phyloP scores from a whole-genome alignment of 1,140 invertebrate genomes.

The Papilio dardanus region DNA sequence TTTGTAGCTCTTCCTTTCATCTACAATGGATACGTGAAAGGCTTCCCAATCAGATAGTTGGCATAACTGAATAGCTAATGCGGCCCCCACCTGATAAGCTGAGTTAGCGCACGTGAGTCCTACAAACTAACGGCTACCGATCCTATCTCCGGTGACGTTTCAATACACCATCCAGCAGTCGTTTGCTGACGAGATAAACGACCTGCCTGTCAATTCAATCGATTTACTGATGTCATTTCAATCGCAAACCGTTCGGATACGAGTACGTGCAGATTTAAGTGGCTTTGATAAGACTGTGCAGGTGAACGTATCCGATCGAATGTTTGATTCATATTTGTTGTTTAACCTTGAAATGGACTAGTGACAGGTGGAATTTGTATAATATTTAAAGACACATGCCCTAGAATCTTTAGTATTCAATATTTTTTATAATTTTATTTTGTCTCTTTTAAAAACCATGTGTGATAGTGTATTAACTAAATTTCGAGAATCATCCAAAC shows the following conservation, averaged over 20 bases:
- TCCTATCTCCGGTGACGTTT: conserved; percentile 76
- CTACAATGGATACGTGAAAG: conserved; percentile 58
- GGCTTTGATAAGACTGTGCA: not conserved
- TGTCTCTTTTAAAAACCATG: too few relatives aligned
- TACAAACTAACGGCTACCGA: conserved; percentile 70
- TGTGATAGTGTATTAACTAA: not conserved
- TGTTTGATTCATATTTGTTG: not conserved
- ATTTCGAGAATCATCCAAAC: not conserved
- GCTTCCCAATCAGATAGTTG: conserved; percentile 66
- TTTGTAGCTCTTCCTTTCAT: conserved; percentile 49
- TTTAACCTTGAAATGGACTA: not conserved
- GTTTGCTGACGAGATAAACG: conserved; percentile 49
- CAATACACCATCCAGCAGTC: conserved; percentile 73
- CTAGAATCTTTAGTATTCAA: not conserved
- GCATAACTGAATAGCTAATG: conserved; percentile 78
- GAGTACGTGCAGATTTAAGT: conserved; percentile 20
- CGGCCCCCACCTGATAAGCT: conserved; percentile 56
- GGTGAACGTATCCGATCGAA: not conserved
- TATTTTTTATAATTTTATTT: not conserved
- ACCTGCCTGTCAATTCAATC: conserved; percentile 44
- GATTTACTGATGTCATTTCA: conserved; percentile 29
- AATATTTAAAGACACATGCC: not conserved
- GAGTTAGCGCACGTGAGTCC: conserved; percentile 47
- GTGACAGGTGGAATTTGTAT: not conserved
- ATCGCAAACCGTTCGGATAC: conserved; percentile 20